Percentiles rank a stretch among this genome's conserved stretches.
Conservation (phyloP, 2,113 vertebrate species). For the Nothobranchius furzeri region DNA sequence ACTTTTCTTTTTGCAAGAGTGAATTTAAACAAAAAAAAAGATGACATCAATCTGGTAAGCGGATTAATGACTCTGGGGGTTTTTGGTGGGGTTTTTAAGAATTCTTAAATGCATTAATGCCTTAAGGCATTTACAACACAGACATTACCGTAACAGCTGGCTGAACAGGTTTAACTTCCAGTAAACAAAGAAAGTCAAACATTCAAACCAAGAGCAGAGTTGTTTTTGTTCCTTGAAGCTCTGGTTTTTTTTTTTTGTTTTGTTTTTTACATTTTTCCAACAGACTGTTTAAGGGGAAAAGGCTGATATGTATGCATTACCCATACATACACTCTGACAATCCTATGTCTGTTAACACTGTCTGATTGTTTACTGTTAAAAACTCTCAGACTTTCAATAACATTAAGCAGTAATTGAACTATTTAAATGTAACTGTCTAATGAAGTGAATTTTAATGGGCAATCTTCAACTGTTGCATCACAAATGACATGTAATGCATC, state of each 20-base stretch:
- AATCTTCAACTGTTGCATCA: neutral
- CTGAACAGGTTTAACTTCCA: slow-evolving; percentile 23
- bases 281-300: too few species aligned
- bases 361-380: neutral
- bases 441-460: neutral
- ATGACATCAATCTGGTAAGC: neutral
- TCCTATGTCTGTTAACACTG: neutral
- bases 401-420: neutral
- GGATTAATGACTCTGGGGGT: too few species aligned
- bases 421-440: neutral
- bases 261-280: too few species aligned
- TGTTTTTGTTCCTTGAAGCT: slow-evolving; percentile 34
- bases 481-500: neutral
- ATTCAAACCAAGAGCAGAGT: slow-evolving; percentile 3
- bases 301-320: too few species aligned
- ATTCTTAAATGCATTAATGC: too few species aligned
- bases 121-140: too few species aligned
- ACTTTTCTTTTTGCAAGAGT: slow-evolving; percentile 45
- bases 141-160: too few species aligned
- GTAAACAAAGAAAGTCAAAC: slow-evolving; percentile 3
- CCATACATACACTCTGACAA: neutral
- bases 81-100: too few species aligned
- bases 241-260: neutral
- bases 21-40: slow-evolving; percentile 46
- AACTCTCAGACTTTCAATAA: too few species aligned